phyloP scores from a whole-genome alignment of 2,888 invertebrate genomes.

The Drosophila setosimentum region DNA sequence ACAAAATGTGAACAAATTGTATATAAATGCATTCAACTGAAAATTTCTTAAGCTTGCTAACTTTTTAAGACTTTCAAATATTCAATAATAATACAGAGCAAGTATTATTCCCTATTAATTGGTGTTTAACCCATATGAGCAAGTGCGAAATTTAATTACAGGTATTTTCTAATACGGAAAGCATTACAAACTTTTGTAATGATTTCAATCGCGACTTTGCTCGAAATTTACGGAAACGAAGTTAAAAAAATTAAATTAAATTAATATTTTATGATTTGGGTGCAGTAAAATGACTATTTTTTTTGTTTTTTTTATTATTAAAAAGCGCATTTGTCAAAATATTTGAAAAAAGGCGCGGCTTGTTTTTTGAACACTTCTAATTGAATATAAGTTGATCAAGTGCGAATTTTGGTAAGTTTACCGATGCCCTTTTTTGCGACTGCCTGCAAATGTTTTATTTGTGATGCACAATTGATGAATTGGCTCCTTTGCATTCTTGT shows the following conservation, averaged over 20 bases:
- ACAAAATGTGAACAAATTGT: neutral
- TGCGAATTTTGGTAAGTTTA: neutral
- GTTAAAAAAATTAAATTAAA: neutral
- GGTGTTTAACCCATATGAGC: neutral
- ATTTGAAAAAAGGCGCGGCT: neutral
- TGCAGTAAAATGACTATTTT: neutral
- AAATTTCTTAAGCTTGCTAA: neutral
- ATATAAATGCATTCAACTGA: neutral
- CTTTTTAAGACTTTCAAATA: neutral
- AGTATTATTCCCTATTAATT: neutral
- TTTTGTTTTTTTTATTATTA: neutral
- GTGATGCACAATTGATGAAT: neutral
- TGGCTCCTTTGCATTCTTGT: neutral
- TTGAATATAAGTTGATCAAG: neutral
- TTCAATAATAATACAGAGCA: neutral
- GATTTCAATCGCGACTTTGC: neutral
- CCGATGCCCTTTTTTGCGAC: too few species aligned
- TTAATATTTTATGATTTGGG: neutral
- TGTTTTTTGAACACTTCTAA: neutral
- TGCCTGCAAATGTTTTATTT: neutral
- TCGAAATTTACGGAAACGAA: neutral
- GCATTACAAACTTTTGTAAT: neutral
- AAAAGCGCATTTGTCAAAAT: neutral
- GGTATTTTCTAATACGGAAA: neutral
- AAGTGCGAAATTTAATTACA: neutral